These are phyloP conservation scores for Netelia melanura DNA, from an alignment of 2,888 invertebrate species.

Conservation along the genomic window DNA sequence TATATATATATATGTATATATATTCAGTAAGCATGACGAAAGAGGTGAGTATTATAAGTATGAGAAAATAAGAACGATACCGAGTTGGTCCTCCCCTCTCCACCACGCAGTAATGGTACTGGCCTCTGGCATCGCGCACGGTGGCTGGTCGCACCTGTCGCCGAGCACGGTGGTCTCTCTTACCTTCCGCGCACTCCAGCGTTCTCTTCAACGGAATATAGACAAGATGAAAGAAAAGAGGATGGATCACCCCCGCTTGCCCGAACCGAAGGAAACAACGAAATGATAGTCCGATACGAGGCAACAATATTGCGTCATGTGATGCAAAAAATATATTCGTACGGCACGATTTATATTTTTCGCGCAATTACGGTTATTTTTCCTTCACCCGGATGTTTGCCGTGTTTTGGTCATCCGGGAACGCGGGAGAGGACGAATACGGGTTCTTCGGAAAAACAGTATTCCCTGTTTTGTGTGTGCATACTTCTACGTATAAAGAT, in stretches of 20 bases:
- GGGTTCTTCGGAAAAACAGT: neutral
- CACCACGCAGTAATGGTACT: constrained; percentile 77
- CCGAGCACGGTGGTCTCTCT: constrained; percentile 82
- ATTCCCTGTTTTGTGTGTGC: neutral
- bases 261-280: neutral
- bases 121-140: constrained; percentile 80
- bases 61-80: constrained; percentile 46
- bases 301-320: neutral
- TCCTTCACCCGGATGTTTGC: too few relatives aligned
- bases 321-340: neutral
- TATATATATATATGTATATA: constrained; percentile 1
- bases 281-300: neutral
- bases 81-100: constrained; percentile 9
- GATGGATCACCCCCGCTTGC: constrained; percentile 24
- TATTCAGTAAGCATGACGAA: constrained; percentile 20
- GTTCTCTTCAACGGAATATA: constrained; percentile 41
- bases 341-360: neutral
- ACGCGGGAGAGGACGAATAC: neutral
- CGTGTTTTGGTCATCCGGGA: neutral
- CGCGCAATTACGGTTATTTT: too few relatives aligned
- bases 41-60: constrained; percentile 44
- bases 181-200: constrained; percentile 67
- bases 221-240: constrained; percentile 4
- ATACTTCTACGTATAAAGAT: neutral
- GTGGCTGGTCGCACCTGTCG: constrained; percentile 83